phyloP scores from a whole-genome alignment of 2,113 vertebrate genomes.

The Calonectris borealis region DNA sequence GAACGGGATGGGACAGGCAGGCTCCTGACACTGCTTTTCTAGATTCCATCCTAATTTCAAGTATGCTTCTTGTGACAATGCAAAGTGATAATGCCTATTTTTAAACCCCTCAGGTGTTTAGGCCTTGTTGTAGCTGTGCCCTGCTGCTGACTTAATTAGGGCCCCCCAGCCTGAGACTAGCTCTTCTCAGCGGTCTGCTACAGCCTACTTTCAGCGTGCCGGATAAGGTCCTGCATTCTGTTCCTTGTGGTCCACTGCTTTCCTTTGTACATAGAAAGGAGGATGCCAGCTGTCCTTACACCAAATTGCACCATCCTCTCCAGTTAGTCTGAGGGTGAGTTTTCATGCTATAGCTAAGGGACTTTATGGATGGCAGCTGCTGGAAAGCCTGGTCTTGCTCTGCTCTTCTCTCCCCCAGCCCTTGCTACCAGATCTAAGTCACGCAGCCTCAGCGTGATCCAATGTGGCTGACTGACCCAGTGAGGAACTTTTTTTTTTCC shows the following conservation, averaged over 20 bases:
- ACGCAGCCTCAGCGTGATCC: not conserved
- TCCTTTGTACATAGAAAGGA: not conserved
- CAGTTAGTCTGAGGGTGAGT: not conserved
- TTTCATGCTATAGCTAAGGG: not conserved
- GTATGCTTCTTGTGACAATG: not conserved
- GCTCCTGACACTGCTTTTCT: not conserved
- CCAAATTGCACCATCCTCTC: not conserved
- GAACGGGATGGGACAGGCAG: not conserved
- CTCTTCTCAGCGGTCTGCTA: not conserved
- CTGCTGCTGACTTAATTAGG: conserved; percentile 21
- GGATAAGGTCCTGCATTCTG: not conserved
- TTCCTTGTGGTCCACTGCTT: not conserved
- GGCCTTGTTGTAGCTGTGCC: not conserved
- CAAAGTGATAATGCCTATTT: not conserved
- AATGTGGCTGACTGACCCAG: not conserved
- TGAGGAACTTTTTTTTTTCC: not conserved
- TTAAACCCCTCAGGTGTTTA: not conserved
- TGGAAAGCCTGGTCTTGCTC: not conserved
- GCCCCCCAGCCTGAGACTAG: not conserved
- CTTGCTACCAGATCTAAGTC: not conserved
- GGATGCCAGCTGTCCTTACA: not conserved
- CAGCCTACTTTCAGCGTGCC: not conserved
- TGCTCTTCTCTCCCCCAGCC: not conserved
- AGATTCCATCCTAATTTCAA: not conserved
- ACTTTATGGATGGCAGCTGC: not conserved